Conservation (phyloP, 2,113 vertebrate genomes). For the Leptocoma aspasia region DNA sequence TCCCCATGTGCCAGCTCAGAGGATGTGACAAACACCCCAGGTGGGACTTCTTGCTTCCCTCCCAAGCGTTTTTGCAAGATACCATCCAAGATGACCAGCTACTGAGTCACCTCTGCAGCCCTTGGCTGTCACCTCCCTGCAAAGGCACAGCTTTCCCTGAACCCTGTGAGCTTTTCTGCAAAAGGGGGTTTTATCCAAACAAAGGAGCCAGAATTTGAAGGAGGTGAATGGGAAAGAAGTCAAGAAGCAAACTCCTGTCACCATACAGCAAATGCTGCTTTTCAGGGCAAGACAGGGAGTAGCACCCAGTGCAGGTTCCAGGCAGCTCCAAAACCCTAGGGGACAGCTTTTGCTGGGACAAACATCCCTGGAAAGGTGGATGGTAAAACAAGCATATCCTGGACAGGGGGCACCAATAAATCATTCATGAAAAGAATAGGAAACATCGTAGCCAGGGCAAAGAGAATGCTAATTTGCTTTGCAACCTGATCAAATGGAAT, state of each 20-base stretch:
- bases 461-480: conserved; percentile 65
- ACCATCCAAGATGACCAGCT: neutral
- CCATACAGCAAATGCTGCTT: neutral
- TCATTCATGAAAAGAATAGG: conserved; percentile 63
- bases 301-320: neutral
- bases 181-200: neutral
- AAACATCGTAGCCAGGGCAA: conserved; percentile 56
- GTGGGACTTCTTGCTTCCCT: neutral
- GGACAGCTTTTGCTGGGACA: neutral
- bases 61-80: neutral
- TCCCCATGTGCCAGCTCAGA: fast-evolving
- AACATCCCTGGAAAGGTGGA: conserved; percentile 11
- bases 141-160: neutral
- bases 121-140: neutral
- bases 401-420: conserved; percentile 55
- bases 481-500: conserved; percentile 63
- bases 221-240: neutral
- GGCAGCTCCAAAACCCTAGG: neutral
- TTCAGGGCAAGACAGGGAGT: neutral
- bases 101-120: neutral
- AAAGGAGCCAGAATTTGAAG: neutral
- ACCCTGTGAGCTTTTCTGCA: neutral
- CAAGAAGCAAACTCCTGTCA: neutral
- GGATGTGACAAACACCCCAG: fast-evolving
- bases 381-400: conserved; percentile 26